Percentiles rank a stretch among this genome's conserved stretches.
phyloP scores from a whole-genome alignment of 1,140 invertebrate species.

The Agrypnia vestita region DNA sequence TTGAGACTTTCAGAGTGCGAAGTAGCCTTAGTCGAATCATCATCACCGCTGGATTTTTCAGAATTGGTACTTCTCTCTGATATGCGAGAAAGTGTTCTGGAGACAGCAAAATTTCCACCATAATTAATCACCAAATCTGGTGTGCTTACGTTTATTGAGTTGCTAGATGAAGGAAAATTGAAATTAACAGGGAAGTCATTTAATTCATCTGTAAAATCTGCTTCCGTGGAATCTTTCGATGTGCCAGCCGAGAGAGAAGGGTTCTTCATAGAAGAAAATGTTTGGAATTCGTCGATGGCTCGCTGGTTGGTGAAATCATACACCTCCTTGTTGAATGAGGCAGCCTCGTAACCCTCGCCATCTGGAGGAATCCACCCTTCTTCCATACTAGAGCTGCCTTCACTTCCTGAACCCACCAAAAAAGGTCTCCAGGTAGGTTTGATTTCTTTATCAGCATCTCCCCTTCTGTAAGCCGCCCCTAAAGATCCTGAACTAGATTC shows the following conservation, averaged over 20 bases:
- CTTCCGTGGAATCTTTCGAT: conserved; percentile 76
- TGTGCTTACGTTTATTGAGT: conserved; percentile 72
- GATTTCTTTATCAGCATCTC: conserved; percentile 75
- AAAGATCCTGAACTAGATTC: conserved; percentile 84
- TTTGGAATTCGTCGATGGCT: conserved; percentile 70
- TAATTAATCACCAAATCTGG: conserved; percentile 81
- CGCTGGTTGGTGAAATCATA: conserved; percentile 71
- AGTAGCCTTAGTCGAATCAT: conserved; percentile 88
- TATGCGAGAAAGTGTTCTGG: conserved; percentile 86
- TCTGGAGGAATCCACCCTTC: conserved; percentile 86
- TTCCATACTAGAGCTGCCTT: conserved; percentile 84
- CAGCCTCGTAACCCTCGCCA: conserved; percentile 77
- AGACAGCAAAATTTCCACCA: conserved; percentile 80
- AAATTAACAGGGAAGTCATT: conserved; percentile 83
- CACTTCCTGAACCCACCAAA: conserved; percentile 84
- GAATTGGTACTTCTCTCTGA: conserved; percentile 91
- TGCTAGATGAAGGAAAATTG: conserved; percentile 76
- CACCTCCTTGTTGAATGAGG: conserved; percentile 68
- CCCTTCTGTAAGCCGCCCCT: conserved; percentile 78
- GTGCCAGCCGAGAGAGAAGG: conserved; percentile 74
- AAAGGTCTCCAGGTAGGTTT: conserved; percentile 87
- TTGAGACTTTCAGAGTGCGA: conserved; percentile 86
- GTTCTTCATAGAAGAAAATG: conserved; percentile 71
- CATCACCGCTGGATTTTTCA: conserved; percentile 83
- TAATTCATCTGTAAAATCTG: conserved; percentile 82